A percentile compares a stretch with the other conserved stretches of the same genome.
phyloP scores from a whole-genome alignment of 2,113 vertebrate genomes.

The Mionectes macconnelli region DNA sequence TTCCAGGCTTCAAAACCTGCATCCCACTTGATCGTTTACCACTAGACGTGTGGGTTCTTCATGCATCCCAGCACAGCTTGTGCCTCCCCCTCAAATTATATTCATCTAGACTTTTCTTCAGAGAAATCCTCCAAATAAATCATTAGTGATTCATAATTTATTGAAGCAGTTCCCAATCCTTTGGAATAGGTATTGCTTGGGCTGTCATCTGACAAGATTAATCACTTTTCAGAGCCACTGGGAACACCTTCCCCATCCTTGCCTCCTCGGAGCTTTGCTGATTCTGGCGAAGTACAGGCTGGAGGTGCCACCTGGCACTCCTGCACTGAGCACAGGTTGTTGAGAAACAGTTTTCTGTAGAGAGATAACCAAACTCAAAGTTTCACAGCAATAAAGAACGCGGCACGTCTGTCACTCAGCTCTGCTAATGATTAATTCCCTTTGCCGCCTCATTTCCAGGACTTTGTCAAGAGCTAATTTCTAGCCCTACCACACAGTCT shows the following conservation, averaged over 20 bases:
- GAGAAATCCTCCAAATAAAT: constrained; percentile 23
- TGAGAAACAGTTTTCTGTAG: neutral
- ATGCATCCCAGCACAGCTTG: neutral
- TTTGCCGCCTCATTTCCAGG: neutral
- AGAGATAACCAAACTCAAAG: constrained; percentile 3
- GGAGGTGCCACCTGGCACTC: constrained; percentile 18
- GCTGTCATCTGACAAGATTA: constrained; percentile 13
- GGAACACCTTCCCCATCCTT: neutral
- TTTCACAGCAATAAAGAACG: neutral
- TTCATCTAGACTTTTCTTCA: neutral
- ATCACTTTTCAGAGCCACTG: neutral
- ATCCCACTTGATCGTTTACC: neutral
- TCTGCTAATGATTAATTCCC: constrained; percentile 18
- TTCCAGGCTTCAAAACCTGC: neutral
- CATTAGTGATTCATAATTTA: constrained; percentile 5
- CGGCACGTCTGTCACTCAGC: neutral
- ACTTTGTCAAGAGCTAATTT: neutral
- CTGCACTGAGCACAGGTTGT: neutral
- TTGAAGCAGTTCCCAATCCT: neutral
- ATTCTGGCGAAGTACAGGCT: neutral
- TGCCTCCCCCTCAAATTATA: neutral
- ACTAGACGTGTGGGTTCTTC: neutral
- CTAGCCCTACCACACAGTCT: neutral
- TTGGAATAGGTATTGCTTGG: neutral
- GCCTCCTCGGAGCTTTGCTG: neutral